Evolutionary conservation across 2,797 vertebrate genomes (phyloP).

Genomic region (Iguana delicatissima): DNA sequence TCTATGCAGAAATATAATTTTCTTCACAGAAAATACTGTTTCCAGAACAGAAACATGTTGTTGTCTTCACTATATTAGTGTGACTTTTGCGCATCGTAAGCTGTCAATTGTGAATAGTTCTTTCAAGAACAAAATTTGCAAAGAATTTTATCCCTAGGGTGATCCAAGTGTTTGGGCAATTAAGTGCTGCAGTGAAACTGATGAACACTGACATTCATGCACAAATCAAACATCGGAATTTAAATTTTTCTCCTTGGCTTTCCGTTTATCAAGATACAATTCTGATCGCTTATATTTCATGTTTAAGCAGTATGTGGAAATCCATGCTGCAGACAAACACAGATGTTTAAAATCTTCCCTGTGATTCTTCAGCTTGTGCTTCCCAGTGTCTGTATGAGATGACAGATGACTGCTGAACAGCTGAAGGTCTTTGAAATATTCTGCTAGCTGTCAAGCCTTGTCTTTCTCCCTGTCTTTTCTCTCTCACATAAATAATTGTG

Average conservation of each 20-base stretch:
- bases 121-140: too few species aligned
- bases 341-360: slow-evolving; percentile 58
- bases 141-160: too few species aligned
- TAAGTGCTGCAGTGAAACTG: too few species aligned
- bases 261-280: background rate
- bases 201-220: rapidly evolving
- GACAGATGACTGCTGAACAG: slow-evolving; percentile 71
- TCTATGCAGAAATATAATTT: too few species aligned
- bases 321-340: rapidly evolving
- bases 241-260: slow-evolving; percentile 5
- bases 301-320: background rate
- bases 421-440: slow-evolving; percentile 69
- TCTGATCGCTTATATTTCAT: background rate
- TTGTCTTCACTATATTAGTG: too few species aligned
- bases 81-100: too few species aligned
- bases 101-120: too few species aligned
- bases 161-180: background rate
- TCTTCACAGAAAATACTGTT: too few species aligned
- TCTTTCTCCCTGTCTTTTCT: slow-evolving; percentile 67
- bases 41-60: too few species aligned
- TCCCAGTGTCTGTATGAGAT: slow-evolving; percentile 38
- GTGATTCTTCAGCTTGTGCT: slow-evolving; percentile 43
- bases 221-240: background rate
- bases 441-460: slow-evolving; percentile 71
- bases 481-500: slow-evolving; percentile 51